A percentile compares a stretch with the other conserved stretches of the same genome.
phyloP scores from a whole-genome alignment of 2,113 vertebrate genomes.

The Lepus americanus region DNA sequence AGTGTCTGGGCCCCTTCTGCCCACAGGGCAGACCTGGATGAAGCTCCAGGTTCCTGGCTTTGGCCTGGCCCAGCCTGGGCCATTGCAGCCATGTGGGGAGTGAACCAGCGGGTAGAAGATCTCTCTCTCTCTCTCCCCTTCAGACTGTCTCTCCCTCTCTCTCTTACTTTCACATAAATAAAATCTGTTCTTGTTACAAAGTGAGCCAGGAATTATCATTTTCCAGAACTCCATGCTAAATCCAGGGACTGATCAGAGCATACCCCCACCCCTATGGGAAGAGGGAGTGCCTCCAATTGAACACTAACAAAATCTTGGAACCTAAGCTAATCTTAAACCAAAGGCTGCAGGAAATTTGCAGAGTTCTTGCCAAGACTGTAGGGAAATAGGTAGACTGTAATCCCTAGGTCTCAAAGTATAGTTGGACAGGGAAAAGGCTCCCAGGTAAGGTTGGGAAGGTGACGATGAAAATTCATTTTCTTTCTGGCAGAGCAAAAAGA shows the following conservation, averaged over 20 bases:
- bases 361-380: background rate
- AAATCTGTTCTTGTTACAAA: too few species aligned
- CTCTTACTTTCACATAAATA: too few species aligned
- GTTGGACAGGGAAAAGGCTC: background rate
- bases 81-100: too few species aligned
- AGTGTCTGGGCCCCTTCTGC: too few species aligned
- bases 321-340: background rate
- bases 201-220: background rate
- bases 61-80: too few species aligned
- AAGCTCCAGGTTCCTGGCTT: too few species aligned
- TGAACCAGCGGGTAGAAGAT: too few species aligned
- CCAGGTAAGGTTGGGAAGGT: background rate
- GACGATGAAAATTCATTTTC: background rate
- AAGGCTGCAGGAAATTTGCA: background rate
- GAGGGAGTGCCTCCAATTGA: background rate
- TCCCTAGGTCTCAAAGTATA: background rate
- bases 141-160: too few species aligned
- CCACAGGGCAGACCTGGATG: too few species aligned
- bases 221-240: background rate
- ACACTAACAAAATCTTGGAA: background rate
- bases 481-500: constrained; percentile 37
- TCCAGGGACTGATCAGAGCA: background rate
- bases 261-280: background rate
- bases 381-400: background rate
- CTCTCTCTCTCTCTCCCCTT: too few species aligned